Percentiles rank a stretch among this genome's conserved stretches.
phyloP scores from a whole-genome alignment of 2,888 invertebrate species.

The Lasioglossum calceatum region DNA sequence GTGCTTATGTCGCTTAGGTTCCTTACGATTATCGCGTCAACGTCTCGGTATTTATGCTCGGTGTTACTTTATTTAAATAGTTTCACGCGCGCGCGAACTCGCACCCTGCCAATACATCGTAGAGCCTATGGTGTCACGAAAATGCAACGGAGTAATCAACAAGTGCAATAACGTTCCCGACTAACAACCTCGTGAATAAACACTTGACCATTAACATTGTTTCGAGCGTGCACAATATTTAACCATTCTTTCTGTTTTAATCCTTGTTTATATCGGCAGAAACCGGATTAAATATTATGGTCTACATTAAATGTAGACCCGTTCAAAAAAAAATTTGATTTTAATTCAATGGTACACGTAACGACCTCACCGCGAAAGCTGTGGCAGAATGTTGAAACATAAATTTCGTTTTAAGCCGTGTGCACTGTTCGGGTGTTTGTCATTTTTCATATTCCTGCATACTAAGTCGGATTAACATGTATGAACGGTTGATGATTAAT shows the following conservation, averaged over 20 bases:
- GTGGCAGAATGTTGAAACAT: background rate
- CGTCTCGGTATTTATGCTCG: background rate
- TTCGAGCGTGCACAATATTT: background rate
- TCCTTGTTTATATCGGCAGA: background rate
- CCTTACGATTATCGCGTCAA: background rate
- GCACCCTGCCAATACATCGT: too few species aligned
- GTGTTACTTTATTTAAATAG: conserved; percentile 10
- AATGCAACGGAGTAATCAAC: background rate
- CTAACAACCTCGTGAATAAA: conserved; percentile 2
- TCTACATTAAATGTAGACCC: background rate
- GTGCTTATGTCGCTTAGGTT: background rate
- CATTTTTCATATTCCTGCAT: background rate
- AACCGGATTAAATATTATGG: conserved; percentile 18
- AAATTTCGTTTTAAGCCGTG: background rate
- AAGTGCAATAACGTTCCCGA: background rate
- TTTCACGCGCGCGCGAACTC: background rate
- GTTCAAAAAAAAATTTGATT: background rate
- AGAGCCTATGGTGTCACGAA: background rate
- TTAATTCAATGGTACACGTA: background rate
- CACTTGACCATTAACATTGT: background rate
- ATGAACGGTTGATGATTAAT: background rate
- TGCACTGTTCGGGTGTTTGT: background rate
- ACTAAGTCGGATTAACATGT: background rate
- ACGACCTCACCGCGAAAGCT: background rate
- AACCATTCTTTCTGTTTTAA: background rate